Conservation (phyloP, 1,140 invertebrate species). For the Drosophila serrata region DNA sequence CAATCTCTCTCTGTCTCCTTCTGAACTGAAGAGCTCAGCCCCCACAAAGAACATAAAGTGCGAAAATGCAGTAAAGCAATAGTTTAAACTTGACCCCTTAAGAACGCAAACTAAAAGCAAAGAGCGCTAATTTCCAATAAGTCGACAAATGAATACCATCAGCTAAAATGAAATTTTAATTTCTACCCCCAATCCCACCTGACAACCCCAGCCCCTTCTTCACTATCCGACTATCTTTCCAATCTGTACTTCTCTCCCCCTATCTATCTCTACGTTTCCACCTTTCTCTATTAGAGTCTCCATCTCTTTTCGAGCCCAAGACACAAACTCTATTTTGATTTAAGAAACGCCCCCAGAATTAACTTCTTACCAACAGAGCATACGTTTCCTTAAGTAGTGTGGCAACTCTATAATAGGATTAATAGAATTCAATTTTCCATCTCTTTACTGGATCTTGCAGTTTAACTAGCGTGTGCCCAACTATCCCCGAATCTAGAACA, state of each 20-base stretch:
- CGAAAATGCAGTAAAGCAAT: slow-evolving; percentile 48
- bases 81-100: slow-evolving; percentile 35
- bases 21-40: slow-evolving; percentile 34
- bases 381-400: slow-evolving; percentile 69
- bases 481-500: slow-evolving; percentile 46
- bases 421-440: slow-evolving; percentile 53
- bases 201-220: slow-evolving; percentile 13
- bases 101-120: slow-evolving; percentile 49
- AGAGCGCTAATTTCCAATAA: slow-evolving; percentile 69
- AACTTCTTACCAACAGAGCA: slow-evolving; percentile 55
- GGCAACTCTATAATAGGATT: slow-evolving; percentile 63
- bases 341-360: slow-evolving; percentile 44
- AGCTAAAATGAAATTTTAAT: slow-evolving; percentile 71
- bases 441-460: slow-evolving; percentile 51
- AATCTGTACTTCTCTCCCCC: slow-evolving; percentile 48
- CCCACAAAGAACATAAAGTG: slow-evolving; percentile 36
- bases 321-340: slow-evolving; percentile 66
- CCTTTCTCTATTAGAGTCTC: slow-evolving; percentile 30
- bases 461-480: slow-evolving; percentile 55
- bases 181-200: slow-evolving; percentile 39
- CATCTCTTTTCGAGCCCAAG: slow-evolving; percentile 47
- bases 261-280: slow-evolving; percentile 16
- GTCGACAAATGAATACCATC: slow-evolving; percentile 77
- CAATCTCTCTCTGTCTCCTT: slow-evolving; percentile 57
- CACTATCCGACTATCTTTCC: slow-evolving; percentile 50